Evolutionary conservation across 2,797 vertebrate genomes (phyloP), one percentile per base, ranked within the genome.

Genomic region (Labeo calbasu): DNA sequence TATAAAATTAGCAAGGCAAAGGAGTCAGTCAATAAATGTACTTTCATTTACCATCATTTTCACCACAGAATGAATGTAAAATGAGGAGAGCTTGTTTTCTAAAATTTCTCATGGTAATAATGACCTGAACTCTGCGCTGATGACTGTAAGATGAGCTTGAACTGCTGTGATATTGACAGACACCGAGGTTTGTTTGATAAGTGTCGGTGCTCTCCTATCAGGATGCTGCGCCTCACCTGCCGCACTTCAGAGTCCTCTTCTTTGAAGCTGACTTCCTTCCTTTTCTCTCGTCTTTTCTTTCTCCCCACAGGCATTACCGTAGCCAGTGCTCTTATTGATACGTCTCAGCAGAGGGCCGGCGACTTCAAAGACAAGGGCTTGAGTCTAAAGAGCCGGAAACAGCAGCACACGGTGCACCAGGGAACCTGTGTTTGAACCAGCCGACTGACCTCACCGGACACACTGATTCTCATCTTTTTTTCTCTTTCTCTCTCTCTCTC

Each of bases 361-460:
- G 96, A 98, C 85, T 96, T 95, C 85, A 98, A 96, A 94, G 96
- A 98, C 77, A 95, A 97, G 94, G 93, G 92, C 76, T 94, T 96
- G 10, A 94, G 94, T 88, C 93, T 97, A 91, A 96, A 97, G 89
- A 96, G 97, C 89, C 95, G 96, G 89, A 98, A 97, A 82, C 96
- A 96, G 77, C 95, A 95, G 90, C 95, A 94, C 57, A 95, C 96
- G 46, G 95, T 96, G 79, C 97, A 96, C 87, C 97, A 98, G 92
- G 96, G 97, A 91, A 98, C 97, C 89, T 98, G 97, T 72, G 97
- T 98, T 89, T 98, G 96, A 98, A 81, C 85, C n/a, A 87, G 88
- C 75, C 55, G 69, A 7, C 88, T 61, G 77, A 85, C n/a, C 1
- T 11, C 0, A 69, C 65, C 32, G 53, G 43, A 66, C 73, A 25